Conservation (phyloP, 2,113 vertebrate species). For the Heterotilapia buettikoferi region DNA sequence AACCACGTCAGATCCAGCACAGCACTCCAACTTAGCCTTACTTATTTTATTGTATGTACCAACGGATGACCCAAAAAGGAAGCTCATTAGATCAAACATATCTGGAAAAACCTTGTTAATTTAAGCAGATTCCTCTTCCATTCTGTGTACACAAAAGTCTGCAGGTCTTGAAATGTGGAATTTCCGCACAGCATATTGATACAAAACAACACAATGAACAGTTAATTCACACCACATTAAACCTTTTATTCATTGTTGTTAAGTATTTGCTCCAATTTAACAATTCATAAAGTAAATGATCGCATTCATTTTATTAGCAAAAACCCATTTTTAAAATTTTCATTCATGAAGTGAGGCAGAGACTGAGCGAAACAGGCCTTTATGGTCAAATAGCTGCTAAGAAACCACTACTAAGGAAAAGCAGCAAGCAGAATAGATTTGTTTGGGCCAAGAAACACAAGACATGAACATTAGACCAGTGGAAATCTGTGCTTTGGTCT, state of each 20-base stretch:
- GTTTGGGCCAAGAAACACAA: neutral
- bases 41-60: neutral
- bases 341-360: neutral
- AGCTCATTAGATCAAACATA: neutral
- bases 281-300: neutral
- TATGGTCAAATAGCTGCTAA: neutral
- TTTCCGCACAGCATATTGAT: neutral
- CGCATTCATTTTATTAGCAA: neutral
- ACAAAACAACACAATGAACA: neutral
- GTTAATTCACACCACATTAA: neutral
- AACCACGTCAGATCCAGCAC: neutral
- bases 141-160: neutral
- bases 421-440: neutral
- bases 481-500: neutral
- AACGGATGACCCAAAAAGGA: neutral
- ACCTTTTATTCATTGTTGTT: neutral
- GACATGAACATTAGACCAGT: neutral
- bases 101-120: neutral
- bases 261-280: neutral
- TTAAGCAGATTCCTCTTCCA: neutral
- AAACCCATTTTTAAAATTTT: neutral
- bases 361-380: neutral
- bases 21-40: neutral
- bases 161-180: neutral
- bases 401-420: neutral